Percentiles rank a stretch among this genome's conserved stretches.
These are phyloP conservation scores for Emydoidea blandingii DNA, from an alignment of 2,797 vertebrate genomes.

Conservation along the genomic window DNA sequence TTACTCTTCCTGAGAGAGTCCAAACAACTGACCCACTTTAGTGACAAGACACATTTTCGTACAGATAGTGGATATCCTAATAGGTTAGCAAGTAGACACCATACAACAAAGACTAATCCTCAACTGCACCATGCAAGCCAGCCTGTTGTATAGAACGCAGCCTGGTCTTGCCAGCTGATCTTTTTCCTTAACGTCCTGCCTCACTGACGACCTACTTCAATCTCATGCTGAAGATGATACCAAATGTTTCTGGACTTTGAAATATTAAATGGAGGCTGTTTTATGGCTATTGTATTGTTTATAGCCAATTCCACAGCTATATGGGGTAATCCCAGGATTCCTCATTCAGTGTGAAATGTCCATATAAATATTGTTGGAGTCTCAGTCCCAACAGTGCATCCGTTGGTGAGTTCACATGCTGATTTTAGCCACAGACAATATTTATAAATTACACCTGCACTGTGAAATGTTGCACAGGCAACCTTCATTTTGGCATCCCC, in stretches of 20 bases:
- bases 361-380: accelerated
- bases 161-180: no score
- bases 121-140: neutral
- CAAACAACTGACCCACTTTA: neutral
- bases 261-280: neutral
- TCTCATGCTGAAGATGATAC: no score
- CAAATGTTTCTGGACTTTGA: neutral
- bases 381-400: neutral
- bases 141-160: no score
- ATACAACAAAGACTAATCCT: accelerated
- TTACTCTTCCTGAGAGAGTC: neutral
- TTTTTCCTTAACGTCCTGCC: no score
- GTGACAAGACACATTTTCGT: neutral
- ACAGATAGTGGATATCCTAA: no score
- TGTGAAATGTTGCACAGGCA: no score
- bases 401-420: accelerated
- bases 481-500: no score
- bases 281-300: neutral
- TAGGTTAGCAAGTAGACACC: no score
- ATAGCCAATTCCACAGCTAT: neutral
- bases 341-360: neutral
- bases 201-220: neutral
- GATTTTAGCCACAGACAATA: neutral
- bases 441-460: neutral
- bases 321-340: neutral